Evolutionary conservation across 2,113 vertebrate genomes (phyloP), one percentile per base, ranked within the genome.

Genomic region (Entomyzon cyanotis): DNA sequence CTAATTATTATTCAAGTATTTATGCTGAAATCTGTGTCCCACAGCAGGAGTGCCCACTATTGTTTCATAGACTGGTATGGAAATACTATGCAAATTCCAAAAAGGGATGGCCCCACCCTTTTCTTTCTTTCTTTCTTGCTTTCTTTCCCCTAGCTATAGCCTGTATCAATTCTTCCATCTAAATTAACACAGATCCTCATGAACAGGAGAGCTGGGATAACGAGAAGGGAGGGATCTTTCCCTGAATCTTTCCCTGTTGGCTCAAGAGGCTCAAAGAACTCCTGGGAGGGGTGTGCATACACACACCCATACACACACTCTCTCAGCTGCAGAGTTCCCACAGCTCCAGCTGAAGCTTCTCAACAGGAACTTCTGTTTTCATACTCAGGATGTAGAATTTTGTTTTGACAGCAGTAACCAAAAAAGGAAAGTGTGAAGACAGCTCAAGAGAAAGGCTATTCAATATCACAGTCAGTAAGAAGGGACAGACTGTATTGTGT

Each of bases 341-440:
- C 6, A 50, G 84, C 33, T 74, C 84, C 87, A 96, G 93, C 56
- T 94, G 94, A 94, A 81, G 39, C 42, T 92, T 88, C 68, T 96
- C 90, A 90, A 50, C 35, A 86, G 49, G 69, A 94, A 92, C 88
- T 92, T 93, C 89, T 90, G 84, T 84, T 86, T 84, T 81, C 63
- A 25, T 90, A 55, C 30, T 62, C 47, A 70, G 68, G 31, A 73
- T 84, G 55, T 23, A 74, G 47, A 56, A 28, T 90, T 84, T 63
- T 95, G 59, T 96, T 95, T 87, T 94, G 93, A 96, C 68, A 91
- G 50, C 28, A 87, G 73, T 69, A 91, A 80, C 76, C 80, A 67
- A 90, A 93, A 95, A 94, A 88, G 70, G 75, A 22, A 90, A 88
- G 71, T 37, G 76, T 89, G 86, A 94, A 80, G 79, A 92, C 79